These are phyloP conservation scores for Physella acuta DNA, from an alignment of 1,140 invertebrate species.

Conservation along the genomic window DNA sequence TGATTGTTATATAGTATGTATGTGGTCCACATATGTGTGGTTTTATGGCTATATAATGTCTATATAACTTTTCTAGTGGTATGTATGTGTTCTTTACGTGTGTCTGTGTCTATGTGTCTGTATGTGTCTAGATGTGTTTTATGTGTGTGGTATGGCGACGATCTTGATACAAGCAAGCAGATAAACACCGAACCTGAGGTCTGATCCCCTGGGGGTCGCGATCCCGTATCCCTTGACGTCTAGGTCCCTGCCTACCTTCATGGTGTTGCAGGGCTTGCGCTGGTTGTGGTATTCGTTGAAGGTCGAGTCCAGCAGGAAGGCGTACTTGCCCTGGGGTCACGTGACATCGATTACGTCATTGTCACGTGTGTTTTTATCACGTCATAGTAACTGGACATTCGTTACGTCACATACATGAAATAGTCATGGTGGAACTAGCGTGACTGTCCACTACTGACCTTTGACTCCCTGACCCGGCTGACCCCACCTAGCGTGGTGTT, in stretches of 20 bases:
- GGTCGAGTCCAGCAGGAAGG: conserved; percentile 57
- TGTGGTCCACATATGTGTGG: neutral
- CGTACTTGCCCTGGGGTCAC: conserved; percentile 67
- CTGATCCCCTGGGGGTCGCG: conserved; percentile 85
- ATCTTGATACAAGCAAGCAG: neutral
- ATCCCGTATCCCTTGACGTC: conserved; percentile 93
- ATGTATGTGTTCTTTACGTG: neutral
- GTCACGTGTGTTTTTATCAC: too few relatives aligned
- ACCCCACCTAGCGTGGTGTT: conserved; percentile 43
- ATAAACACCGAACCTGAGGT: conserved; percentile 62
- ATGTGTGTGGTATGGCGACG: neutral
- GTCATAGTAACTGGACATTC: too few relatives aligned
- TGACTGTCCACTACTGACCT: too few relatives aligned
- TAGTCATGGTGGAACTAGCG: too few relatives aligned
- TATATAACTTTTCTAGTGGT: neutral
- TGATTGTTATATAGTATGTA: neutral
- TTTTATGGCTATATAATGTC: neutral
- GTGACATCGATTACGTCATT: too few relatives aligned
- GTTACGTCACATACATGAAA: too few relatives aligned
- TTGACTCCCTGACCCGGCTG: conserved; percentile 47
- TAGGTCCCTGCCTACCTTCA: conserved; percentile 77
- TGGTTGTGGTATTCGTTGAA: conserved; percentile 58
- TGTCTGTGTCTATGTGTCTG: too few relatives aligned
- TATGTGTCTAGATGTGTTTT: neutral
- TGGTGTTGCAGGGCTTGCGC: conserved; percentile 79